Evolutionary conservation across 2,888 invertebrate species (phyloP).

Genomic region (Osmoderma eremita): DNA sequence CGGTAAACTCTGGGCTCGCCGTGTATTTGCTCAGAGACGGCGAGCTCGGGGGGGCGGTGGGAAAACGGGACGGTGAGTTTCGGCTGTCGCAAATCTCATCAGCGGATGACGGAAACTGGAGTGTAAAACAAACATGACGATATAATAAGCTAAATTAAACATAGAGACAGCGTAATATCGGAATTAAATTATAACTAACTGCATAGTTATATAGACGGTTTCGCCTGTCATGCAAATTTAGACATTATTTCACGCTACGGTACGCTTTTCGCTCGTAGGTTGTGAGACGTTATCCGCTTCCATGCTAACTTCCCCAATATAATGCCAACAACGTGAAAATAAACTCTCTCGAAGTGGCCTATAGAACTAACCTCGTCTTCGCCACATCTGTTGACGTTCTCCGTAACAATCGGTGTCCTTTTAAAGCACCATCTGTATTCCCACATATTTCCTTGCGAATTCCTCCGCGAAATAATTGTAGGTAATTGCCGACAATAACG

Average conservation of each 20-base stretch:
- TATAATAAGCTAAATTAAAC: slow-evolving; percentile 61
- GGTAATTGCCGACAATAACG: no score
- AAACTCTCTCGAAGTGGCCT: slow-evolving; percentile 45
- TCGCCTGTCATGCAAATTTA: slow-evolving; percentile 58
- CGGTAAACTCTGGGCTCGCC: background rate
- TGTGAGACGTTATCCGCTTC: slow-evolving; percentile 4
- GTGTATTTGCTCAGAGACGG: slow-evolving; percentile 37
- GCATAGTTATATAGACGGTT: slow-evolving; percentile 55
- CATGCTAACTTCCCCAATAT: slow-evolving; percentile 12
- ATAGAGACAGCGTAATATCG: slow-evolving; percentile 58
- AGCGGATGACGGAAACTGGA: slow-evolving; percentile 57
- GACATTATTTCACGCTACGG: slow-evolving; percentile 57
- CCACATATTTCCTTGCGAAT: no score
- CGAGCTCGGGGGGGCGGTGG: slow-evolving; percentile 2
- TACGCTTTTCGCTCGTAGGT: slow-evolving; percentile 47
- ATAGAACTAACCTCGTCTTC: slow-evolving; percentile 41
- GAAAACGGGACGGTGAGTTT: slow-evolving; percentile 6
- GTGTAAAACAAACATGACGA: slow-evolving; percentile 60
- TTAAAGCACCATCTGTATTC: no score
- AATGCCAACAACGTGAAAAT: slow-evolving; percentile 47
- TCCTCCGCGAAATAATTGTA: no score
- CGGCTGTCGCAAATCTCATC: slow-evolving; percentile 56
- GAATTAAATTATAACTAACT: slow-evolving; percentile 59
- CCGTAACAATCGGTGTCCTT: background rate
- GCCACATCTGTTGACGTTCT: slow-evolving; percentile 1